These are phyloP conservation scores for Synaphobranchus kaupii DNA, from an alignment of 2,797 vertebrate genomes.

Conservation along the genomic window DNA sequence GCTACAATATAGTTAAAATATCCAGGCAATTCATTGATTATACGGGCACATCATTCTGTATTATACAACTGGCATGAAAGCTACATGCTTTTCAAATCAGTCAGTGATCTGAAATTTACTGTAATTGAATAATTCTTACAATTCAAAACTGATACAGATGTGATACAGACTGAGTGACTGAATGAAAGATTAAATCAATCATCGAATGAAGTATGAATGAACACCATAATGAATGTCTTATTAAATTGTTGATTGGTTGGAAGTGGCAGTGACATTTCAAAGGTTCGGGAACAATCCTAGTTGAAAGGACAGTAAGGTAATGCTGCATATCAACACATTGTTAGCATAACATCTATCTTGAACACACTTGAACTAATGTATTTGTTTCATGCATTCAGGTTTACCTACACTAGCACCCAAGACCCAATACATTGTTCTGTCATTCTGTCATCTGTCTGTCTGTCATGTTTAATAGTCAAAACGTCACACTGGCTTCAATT, in stretches of 20 bases:
- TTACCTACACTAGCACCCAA: background rate
- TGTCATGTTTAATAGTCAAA: background rate
- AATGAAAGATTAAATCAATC: background rate
- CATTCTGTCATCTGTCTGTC: too few relatives aligned
- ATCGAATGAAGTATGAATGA: background rate
- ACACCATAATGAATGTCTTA: background rate
- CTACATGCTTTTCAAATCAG: background rate
- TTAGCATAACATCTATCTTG: background rate
- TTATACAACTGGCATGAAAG: background rate
- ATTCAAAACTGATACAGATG: background rate
- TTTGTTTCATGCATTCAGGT: background rate
- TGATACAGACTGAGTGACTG: background rate
- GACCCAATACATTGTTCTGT: background rate
- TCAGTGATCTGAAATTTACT: background rate
- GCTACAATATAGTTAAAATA: background rate
- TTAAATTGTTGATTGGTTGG: background rate
- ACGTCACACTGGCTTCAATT: background rate
- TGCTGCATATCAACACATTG: background rate
- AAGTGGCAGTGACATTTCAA: background rate
- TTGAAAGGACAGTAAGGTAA: background rate
- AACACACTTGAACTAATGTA: background rate
- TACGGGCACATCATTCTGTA: background rate
- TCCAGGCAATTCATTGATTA: background rate
- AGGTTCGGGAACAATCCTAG: background rate
- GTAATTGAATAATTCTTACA: background rate